phyloP scores from a whole-genome alignment of 2,113 vertebrate species.

The Podarcis raffonei region DNA sequence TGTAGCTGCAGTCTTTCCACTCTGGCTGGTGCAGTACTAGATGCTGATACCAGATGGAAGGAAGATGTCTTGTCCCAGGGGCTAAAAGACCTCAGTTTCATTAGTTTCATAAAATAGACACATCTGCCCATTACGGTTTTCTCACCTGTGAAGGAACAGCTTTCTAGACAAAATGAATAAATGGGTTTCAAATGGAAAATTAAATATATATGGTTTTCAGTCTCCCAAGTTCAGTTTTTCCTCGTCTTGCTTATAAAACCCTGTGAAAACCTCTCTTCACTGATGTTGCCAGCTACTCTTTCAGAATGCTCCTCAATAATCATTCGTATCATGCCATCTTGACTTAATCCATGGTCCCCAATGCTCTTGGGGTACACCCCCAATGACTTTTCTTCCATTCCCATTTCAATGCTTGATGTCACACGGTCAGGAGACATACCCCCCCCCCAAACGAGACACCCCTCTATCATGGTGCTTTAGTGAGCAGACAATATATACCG shows the following conservation, averaged over 20 bases:
- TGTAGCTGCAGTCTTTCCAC: not conserved
- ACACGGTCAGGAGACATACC: not conserved
- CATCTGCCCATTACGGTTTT: not conserved
- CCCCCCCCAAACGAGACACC: not conserved
- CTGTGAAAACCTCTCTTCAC: not conserved
- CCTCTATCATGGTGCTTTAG: not conserved
- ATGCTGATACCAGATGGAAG: not conserved
- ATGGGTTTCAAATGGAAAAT: not conserved
- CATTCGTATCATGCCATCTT: not conserved
- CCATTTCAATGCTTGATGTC: not conserved
- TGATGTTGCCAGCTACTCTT: not conserved
- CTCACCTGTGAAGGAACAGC: not conserved
- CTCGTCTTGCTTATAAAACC: not conserved
- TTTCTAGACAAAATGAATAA: not conserved
- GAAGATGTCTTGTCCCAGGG: not conserved
- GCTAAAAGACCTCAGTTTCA: not conserved
- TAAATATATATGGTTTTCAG: not conserved
- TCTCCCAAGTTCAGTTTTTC: fast-evolving
- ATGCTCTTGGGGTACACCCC: not conserved
- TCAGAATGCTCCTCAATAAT: not conserved
- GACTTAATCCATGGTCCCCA: not conserved
- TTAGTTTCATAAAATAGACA: not conserved
- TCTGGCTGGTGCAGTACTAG: not conserved
- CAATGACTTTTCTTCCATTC: not conserved
- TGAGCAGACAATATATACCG: not conserved